Percentiles rank a stretch among this genome's conserved stretches.
Evolutionary conservation across 2,113 vertebrate genomes (phyloP).

Genomic region (Acrocephalus arundinaceus): DNA sequence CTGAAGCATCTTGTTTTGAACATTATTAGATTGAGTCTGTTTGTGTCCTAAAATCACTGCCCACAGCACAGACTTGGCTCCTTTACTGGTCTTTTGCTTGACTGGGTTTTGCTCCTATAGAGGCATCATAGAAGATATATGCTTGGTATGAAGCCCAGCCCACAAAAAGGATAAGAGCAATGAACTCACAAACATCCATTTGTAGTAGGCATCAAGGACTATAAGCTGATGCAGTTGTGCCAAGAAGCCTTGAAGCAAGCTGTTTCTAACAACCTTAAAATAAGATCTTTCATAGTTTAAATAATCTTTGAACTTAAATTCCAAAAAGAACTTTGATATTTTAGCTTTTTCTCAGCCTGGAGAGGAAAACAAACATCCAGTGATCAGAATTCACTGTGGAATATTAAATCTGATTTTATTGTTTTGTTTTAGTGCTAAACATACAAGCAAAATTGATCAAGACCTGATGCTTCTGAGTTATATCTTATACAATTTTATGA

Average conservation of each 20-base stretch:
- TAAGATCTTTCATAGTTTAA: neutral
- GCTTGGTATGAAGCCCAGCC: neutral
- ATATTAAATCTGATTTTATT: neutral
- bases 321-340: neutral
- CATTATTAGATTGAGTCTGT: neutral
- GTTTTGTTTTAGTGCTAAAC: neutral
- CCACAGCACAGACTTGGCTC: neutral
- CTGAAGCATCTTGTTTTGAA: neutral
- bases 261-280: neutral
- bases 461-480: neutral
- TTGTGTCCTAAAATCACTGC: neutral
- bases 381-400: neutral
- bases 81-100: neutral
- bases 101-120: neutral
- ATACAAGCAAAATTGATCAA: neutral
- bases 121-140: neutral
- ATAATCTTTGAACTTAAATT: conserved; percentile 3
- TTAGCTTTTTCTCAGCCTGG: neutral
- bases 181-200: neutral
- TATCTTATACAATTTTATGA: neutral
- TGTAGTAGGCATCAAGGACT: neutral
- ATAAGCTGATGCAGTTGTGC: neutral
- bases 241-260: neutral
- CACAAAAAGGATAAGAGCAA: neutral
- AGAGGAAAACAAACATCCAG: neutral